Conservation (phyloP, 2,113 vertebrate species). For the Pelodiscus sinensis region DNA sequence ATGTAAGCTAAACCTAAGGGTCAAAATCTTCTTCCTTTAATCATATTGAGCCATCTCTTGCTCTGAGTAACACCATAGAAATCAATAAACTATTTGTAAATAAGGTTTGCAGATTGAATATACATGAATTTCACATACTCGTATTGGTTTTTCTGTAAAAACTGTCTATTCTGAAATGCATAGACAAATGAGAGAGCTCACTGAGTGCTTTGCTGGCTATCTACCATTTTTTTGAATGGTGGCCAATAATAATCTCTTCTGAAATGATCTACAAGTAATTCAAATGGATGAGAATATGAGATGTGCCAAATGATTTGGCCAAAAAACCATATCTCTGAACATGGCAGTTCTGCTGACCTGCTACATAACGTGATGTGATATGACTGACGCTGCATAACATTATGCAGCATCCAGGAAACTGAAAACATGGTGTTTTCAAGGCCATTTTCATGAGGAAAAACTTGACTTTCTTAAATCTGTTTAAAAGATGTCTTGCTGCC, state of each 20-base stretch:
- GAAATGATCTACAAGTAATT: constrained; percentile 81
- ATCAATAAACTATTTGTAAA: not conserved
- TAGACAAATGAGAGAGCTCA: constrained; percentile 43
- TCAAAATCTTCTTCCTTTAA: constrained; percentile 1
- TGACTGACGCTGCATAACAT: constrained; percentile 59
- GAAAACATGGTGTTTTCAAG: constrained; percentile 46
- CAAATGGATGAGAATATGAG: constrained; percentile 76
- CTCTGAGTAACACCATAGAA: not conserved
- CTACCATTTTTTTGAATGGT: constrained; percentile 49
- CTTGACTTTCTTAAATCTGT: constrained; percentile 28
- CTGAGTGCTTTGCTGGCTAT: constrained; percentile 76
- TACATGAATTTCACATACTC: constrained; percentile 33
- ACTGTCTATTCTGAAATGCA: constrained; percentile 63
- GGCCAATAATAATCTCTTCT: constrained; percentile 78
- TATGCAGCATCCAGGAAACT: constrained; percentile 47
- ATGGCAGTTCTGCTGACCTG: constrained; percentile 71
- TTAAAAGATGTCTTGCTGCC: constrained; percentile 29
- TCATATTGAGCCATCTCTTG: not conserved
- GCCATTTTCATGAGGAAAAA: constrained; percentile 39
- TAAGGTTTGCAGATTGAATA: not conserved
- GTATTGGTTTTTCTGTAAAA: constrained; percentile 45
- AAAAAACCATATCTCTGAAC: constrained; percentile 58
- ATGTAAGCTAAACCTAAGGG: not conserved
- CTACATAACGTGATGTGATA: constrained; percentile 58
- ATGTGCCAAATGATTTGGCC: constrained; percentile 80